Conservation (phyloP, 2,113 vertebrate genomes). For the Amblyornis subalaris region DNA sequence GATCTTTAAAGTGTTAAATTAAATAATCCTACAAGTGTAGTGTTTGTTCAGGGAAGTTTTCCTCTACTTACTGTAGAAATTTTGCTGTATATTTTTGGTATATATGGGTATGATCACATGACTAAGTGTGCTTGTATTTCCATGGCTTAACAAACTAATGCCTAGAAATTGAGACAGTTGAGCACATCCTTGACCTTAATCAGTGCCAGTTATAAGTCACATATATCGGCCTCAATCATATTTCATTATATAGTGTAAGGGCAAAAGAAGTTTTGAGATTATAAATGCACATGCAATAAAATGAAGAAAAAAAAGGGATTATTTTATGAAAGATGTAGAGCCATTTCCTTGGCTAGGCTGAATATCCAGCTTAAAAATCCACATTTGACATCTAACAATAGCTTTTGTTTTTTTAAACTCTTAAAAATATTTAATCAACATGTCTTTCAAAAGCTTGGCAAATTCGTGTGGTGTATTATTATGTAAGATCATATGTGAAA, state of each 20-base stretch:
- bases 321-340: neutral
- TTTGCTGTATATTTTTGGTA: neutral
- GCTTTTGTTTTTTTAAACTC: neutral
- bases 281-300: neutral
- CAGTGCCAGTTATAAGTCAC: neutral
- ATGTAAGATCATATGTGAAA: neutral
- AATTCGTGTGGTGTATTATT: neutral
- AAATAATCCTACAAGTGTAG: neutral
- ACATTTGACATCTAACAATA: neutral
- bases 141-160: neutral
- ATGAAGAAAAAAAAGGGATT: neutral
- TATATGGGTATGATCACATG: neutral
- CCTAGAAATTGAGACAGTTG: neutral
- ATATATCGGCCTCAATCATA: neutral
- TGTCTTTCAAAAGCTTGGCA: neutral
- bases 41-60: neutral
- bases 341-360: neutral
- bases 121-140: neutral
- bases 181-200: neutral
- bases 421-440: neutral
- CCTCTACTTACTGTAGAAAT: neutral
- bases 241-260: neutral
- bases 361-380: neutral
- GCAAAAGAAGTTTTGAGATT: neutral
- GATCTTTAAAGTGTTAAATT: neutral